Evolutionary conservation across 1,140 invertebrate species (phyloP).

Genomic region (Scaptomyza hsui): DNA sequence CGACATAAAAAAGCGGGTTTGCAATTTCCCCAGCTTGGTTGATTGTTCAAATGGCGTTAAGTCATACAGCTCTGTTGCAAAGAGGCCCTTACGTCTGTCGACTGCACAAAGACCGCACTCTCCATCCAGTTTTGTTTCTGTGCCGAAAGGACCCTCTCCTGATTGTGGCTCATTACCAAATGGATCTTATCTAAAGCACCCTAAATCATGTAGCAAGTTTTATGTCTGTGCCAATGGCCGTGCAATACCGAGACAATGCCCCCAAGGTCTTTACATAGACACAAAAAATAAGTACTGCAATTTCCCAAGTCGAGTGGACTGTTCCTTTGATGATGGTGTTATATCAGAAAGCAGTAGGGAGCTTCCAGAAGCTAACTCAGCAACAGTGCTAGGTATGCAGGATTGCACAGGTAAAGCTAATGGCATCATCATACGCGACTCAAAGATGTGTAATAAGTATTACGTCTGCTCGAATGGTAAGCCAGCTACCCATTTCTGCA

Average conservation of each 20-base stretch:
- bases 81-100: too few relatives aligned
- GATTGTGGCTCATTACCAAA: conserved; percentile 37
- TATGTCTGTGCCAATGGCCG: conserved; percentile 54
- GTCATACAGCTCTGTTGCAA: too few relatives aligned
- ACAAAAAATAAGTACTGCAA: conserved; percentile 35
- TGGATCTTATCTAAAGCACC: conserved; percentile 44
- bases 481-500: conserved; percentile 46
- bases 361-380: background rate
- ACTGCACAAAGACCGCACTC: background rate
- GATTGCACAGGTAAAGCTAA: conserved; percentile 35
- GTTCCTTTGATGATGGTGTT: conserved; percentile 4
- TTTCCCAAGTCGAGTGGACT: conserved; percentile 45
- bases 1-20: conserved; percentile 27
- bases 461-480: conserved; percentile 45
- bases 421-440: conserved; percentile 27
- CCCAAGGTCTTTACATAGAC: conserved; percentile 53
- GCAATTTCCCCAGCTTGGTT: conserved; percentile 33
- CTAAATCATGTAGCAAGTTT: conserved; percentile 54
- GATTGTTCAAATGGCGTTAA: conserved; percentile 5
- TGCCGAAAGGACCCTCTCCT: background rate
- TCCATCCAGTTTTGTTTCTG: background rate
- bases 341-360: background rate
- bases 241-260: conserved; percentile 48
- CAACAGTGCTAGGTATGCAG: background rate
- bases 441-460: conserved; percentile 49